These are phyloP conservation scores for Antheraea assamensis DNA, from an alignment of 2,888 invertebrate species.

Conservation along the genomic window DNA sequence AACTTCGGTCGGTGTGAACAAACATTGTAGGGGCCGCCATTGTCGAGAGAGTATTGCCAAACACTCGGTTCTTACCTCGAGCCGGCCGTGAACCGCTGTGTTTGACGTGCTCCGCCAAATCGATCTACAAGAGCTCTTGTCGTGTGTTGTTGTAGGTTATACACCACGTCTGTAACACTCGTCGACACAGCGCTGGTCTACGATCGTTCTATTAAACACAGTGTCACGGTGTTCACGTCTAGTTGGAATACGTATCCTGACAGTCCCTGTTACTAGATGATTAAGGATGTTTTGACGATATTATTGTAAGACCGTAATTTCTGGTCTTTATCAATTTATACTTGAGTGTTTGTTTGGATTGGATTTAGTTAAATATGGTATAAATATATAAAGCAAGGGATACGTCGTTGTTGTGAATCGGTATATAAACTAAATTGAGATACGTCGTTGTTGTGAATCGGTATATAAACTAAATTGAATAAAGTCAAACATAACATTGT, in stretches of 20 bases:
- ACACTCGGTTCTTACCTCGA: constrained; percentile 51
- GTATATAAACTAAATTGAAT: no score
- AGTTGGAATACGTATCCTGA: constrained; percentile 36
- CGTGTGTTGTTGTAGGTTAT: constrained; percentile 34
- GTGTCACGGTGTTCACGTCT: constrained; percentile 32
- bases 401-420: no score
- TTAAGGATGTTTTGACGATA: constrained; percentile 52
- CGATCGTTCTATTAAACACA: constrained; percentile 1
- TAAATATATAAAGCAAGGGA: background rate
- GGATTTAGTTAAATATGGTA: background rate
- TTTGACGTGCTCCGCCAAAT: constrained; percentile 61
- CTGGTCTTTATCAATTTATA: constrained; percentile 37
- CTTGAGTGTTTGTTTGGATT: constrained; percentile 43
- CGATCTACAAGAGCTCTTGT: constrained; percentile 56
- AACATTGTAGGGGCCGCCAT: constrained; percentile 52
- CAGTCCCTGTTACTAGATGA: constrained; percentile 38
- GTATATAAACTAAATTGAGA: no score
- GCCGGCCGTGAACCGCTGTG: constrained; percentile 55
- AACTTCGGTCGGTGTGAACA: constrained; percentile 50
- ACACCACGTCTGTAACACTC: constrained; percentile 33
- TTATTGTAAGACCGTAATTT: constrained; percentile 43
- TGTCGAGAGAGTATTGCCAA: constrained; percentile 62
- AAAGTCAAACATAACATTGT: no score
- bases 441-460: no score
- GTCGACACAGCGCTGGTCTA: constrained; percentile 8